Percentiles rank a stretch among this genome's conserved stretches.
phyloP scores from a whole-genome alignment of 2,797 vertebrate genomes.

The Thripadectes ignobilis region DNA sequence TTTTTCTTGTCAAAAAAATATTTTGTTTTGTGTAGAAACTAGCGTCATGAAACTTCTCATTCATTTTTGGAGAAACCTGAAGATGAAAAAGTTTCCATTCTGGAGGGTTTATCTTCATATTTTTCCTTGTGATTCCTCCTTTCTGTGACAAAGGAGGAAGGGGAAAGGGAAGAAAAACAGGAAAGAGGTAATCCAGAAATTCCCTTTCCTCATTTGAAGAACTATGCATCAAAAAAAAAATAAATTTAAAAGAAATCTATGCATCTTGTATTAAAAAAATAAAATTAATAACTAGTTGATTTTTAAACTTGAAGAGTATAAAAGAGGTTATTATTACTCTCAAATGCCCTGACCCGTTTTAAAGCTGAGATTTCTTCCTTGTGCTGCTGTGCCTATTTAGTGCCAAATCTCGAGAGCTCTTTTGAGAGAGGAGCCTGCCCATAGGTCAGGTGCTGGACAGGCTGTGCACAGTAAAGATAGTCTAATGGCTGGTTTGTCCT shows the following conservation, averaged over 20 bases:
- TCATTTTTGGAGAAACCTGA: not conserved
- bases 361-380: not conserved
- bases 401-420: not conserved
- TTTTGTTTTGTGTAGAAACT: not conserved
- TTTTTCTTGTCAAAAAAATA: not conserved
- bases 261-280: not conserved
- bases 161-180: not conserved
- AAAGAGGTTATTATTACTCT: not conserved
- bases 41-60: not conserved
- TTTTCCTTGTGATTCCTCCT: not conserved
- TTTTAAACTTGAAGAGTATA: not conserved
- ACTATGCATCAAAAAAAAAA: not conserved
- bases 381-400: not conserved
- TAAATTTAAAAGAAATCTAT: no score
- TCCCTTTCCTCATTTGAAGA: not conserved
- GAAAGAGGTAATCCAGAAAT: not conserved
- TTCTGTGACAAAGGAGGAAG: not conserved
- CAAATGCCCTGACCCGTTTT: accelerated
- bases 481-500: not conserved
- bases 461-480: not conserved
- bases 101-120: not conserved
- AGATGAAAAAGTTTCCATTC: not conserved
- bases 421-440: not conserved
- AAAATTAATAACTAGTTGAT: not conserved
- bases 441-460: not conserved